A percentile compares a stretch with the other conserved stretches of the same genome.
Evolutionary conservation across 2,113 vertebrate genomes (phyloP).

Genomic region (Bubalus kerabau): DNA sequence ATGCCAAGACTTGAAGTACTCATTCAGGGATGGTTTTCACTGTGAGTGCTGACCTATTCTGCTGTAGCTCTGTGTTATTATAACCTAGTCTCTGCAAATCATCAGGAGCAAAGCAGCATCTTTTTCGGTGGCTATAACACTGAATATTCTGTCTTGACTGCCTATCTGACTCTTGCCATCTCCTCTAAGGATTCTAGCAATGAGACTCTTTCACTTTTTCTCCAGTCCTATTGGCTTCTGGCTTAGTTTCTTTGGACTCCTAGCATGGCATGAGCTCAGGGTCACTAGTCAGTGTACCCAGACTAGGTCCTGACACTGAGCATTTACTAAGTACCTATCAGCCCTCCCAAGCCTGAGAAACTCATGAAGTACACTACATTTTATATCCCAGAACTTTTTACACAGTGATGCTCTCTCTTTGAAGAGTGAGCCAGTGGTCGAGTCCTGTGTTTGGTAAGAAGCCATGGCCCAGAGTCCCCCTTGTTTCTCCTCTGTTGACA

Average conservation of each 20-base stretch:
- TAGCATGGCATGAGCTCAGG: not conserved
- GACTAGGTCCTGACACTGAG: not conserved
- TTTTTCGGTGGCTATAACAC: not conserved
- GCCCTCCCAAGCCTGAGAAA: constrained; percentile 6
- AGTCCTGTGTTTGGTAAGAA: constrained; percentile 40
- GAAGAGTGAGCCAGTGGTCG: not conserved
- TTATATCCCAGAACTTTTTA: constrained; percentile 51
- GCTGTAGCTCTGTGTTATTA: not conserved
- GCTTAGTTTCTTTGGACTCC: not conserved
- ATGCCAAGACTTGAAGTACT: not conserved
- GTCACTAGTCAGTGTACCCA: not conserved
- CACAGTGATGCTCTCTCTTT: not conserved
- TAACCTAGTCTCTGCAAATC: not conserved
- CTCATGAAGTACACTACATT: constrained; percentile 52
- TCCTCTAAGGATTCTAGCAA: not conserved
- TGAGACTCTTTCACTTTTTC: not conserved
- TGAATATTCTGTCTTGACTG: not conserved
- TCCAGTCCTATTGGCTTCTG: not conserved
- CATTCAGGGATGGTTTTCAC: not conserved
- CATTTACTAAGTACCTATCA: not conserved
- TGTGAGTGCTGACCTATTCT: not conserved
- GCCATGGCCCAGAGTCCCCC: not conserved
- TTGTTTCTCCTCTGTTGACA: not conserved
- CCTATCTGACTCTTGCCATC: not conserved
- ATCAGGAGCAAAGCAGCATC: not conserved